Percentiles rank a stretch among this genome's conserved stretches.
These are phyloP conservation scores for Myotis brandtii DNA, from an alignment of 2,113 vertebrate species.

Conservation along the genomic window DNA sequence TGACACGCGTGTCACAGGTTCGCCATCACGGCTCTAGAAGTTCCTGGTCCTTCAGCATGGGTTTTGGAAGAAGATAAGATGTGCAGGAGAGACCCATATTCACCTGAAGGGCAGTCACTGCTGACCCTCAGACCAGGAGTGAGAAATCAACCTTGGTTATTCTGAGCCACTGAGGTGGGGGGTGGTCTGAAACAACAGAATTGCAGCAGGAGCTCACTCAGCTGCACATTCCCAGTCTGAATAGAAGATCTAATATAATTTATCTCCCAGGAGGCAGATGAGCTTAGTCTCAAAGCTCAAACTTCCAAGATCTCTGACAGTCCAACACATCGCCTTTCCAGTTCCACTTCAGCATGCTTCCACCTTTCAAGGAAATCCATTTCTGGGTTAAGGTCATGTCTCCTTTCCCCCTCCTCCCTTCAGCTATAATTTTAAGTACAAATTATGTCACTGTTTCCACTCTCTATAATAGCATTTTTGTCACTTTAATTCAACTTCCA, in stretches of 20 bases:
- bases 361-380: neutral
- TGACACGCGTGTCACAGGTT: too few relatives aligned
- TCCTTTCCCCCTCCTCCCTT: neutral
- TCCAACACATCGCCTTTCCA: neutral
- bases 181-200: neutral
- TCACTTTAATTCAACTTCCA: neutral
- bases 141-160: neutral
- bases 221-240: neutral
- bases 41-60: fast-evolving
- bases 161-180: neutral
- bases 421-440: neutral
- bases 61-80: neutral
- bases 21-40: neutral
- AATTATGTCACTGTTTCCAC: neutral
- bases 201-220: neutral
- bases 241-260: neutral
- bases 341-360: neutral
- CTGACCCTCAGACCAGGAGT: neutral
- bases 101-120: neutral
- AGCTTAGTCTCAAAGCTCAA: neutral
- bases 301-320: neutral
- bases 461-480: neutral
- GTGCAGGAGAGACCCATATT: neutral
- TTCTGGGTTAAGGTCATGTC: neutral
- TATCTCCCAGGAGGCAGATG: neutral